A percentile compares a stretch with the other conserved stretches of the same genome.
phyloP scores from a whole-genome alignment of 2,888 invertebrate species.

The Agonopterix arenella region DNA sequence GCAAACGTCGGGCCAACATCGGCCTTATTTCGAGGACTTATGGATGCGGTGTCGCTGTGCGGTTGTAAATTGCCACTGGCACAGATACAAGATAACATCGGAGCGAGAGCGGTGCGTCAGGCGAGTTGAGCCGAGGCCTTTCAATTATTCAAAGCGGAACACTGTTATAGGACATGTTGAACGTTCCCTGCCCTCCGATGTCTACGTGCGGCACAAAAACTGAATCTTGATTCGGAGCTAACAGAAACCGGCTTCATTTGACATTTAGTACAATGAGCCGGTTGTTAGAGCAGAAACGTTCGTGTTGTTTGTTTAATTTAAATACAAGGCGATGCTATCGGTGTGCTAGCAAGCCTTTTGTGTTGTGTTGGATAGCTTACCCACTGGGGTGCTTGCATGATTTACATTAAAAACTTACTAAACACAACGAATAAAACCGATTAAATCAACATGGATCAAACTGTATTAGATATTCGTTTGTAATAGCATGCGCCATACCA shows the following conservation, averaged over 20 bases:
- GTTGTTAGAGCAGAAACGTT: no score
- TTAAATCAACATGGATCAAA: no score
- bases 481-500: no score
- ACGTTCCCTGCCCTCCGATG: not conserved
- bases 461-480: no score
- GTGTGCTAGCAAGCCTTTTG: no score
- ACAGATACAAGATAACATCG: slow-evolving; percentile 36
- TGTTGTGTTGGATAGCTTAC: no score
- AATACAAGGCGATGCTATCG: no score
- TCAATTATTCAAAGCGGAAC: slow-evolving; percentile 58
- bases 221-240: not conserved
- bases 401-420: no score
- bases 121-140: slow-evolving; percentile 34
- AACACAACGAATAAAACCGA: no score
- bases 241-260: slow-evolving; percentile 11
- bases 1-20: slow-evolving; percentile 13
- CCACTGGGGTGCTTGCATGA: no score
- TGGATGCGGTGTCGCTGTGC: slow-evolving; percentile 5
- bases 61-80: slow-evolving; percentile 14
- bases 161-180: slow-evolving; percentile 36
- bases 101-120: slow-evolving; percentile 36
- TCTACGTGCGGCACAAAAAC: not conserved
- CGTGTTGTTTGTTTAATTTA: no score
- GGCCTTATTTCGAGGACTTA: slow-evolving; percentile 16
- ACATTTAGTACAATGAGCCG: slow-evolving; percentile 2